Evolutionary conservation across 2,888 invertebrate genomes (phyloP), one percentile per base, ranked within the genome.

Genomic region (Macrosoma leucophasiata): DNA sequence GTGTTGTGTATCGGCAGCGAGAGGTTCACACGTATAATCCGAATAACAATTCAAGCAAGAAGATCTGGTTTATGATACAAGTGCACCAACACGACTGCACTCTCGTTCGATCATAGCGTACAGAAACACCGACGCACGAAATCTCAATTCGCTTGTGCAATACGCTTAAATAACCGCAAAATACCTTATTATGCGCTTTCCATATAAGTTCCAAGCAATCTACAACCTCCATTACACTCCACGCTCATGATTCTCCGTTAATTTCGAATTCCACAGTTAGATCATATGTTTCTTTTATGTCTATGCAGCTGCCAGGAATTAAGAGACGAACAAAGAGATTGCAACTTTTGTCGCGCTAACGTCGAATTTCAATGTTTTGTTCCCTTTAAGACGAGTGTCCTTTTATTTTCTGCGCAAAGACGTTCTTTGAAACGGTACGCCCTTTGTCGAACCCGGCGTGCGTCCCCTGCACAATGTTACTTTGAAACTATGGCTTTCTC

Each of bases 181-280:
- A 82, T 79, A 70, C 72, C 81, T 72, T 77, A 79, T 78, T 78
- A 78, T 76, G 70, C 76, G 73, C 78, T 81, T 77, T 81, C 81
- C 81, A 77, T 82, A 77, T 78, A 81, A 67, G 79, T 67, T 74
- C 70, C 62, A 64, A 58, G 68, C 77, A 78, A 79, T 79, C 76
- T 75, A 63, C 65, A 49, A 59, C 59, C 55, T 55, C 74, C 63
- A 79, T 76, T 78, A 75, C 73, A 59, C 62, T 62, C 64, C 56
- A 55, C 61, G 63, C 64, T 66, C 70, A 71, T 69, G 70, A 65
- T 71, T 75, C 74, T 69, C 69, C 65, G 68, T 73, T 78, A 75
- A 76, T 77, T 77, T 70, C 64, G 54, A 72, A 74, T 74, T 74
- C 68, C 70, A 53, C 55, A 50, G 59, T 59, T 60, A 64, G 62